A percentile compares a stretch with the other conserved stretches of the same genome.
Evolutionary conservation across 2,113 vertebrate species (phyloP).

Genomic region (Paralichthys olivaceus): DNA sequence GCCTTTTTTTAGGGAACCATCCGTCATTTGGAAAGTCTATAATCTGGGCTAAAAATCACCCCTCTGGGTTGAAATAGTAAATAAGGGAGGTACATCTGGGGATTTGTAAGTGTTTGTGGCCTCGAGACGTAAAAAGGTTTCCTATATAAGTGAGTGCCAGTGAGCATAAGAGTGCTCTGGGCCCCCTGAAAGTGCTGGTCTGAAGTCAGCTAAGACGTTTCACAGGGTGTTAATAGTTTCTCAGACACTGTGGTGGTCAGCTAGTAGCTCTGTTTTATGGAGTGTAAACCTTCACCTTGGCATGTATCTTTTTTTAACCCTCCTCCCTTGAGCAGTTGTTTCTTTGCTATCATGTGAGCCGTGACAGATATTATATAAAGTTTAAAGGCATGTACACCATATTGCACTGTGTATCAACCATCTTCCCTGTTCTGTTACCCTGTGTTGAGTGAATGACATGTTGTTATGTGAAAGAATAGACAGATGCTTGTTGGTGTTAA

Average conservation of each 20-base stretch:
- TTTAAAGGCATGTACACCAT: conserved; percentile 39
- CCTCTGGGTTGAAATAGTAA: conserved; percentile 34
- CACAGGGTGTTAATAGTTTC: conserved; percentile 70
- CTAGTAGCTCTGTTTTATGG: conserved; percentile 62
- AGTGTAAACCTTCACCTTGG: conserved; percentile 62
- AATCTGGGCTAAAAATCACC: conserved; percentile 31
- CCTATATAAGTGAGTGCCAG: conserved; percentile 42
- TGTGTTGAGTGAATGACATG: conserved; percentile 62
- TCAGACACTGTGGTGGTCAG: conserved; percentile 56
- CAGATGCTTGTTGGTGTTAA: conserved; percentile 81
- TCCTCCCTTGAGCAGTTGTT: conserved; percentile 25
- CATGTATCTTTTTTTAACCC: conserved; percentile 57
- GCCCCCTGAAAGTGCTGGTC: conserved; percentile 54
- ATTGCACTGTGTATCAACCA: conserved; percentile 32
- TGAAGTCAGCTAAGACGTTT: conserved; percentile 60
- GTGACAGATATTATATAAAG: conserved; percentile 30
- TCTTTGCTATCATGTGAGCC: conserved; percentile 30
- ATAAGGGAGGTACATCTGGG: conserved; percentile 39
- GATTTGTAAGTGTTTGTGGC: conserved; percentile 44
- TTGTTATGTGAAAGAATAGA: conserved; percentile 71
- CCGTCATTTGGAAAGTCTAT: conserved; percentile 30
- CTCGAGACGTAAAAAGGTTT: conserved; percentile 41
- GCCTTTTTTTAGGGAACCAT: conserved; percentile 33
- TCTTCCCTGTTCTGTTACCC: conserved; percentile 40
- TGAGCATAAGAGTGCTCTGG: conserved; percentile 47